phyloP scores from a whole-genome alignment of 2,888 invertebrate genomes.

The Pyralis farinalis region DNA sequence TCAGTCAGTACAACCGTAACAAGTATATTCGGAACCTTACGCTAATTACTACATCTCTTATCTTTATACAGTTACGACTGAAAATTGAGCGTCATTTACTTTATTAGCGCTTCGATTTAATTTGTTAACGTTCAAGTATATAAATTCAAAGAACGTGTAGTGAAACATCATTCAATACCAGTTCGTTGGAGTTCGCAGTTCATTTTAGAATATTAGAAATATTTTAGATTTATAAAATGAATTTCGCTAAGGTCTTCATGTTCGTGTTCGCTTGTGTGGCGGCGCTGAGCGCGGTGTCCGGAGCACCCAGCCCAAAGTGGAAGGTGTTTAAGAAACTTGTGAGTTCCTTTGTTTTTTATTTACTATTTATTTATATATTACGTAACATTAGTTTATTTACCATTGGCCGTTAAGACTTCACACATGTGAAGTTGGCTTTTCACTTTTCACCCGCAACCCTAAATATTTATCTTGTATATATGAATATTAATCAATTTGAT shows the following conservation, averaged over 20 bases:
- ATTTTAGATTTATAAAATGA: slow-evolving; percentile 29
- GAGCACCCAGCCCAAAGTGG: slow-evolving; percentile 45
- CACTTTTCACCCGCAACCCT: too few species aligned
- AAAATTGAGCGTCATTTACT: background rate
- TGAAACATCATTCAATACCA: slow-evolving; percentile 3
- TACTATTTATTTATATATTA: too few species aligned
- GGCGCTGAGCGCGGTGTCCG: slow-evolving; percentile 36
- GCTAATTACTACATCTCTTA: background rate
- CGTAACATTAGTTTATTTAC: too few species aligned
- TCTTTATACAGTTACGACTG: background rate
- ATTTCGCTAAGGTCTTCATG: slow-evolving; percentile 40
- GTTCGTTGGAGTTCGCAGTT: background rate
- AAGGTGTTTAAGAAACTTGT: slow-evolving; percentile 54
- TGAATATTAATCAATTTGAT: too few species aligned
- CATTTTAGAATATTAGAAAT: background rate
- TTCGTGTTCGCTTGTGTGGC: slow-evolving; percentile 43
- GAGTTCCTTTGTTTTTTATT: slow-evolving; percentile 23
- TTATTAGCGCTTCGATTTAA: background rate
- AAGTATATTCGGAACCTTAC: background rate
- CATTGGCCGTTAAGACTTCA: too few species aligned
- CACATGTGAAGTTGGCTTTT: too few species aligned
- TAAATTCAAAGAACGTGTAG: background rate
- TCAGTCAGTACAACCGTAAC: background rate
- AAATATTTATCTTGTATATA: too few species aligned
- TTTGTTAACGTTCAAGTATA: background rate